Evolutionary conservation across 2,113 vertebrate species (phyloP).

Genomic region (Trichechus manatus): DNA sequence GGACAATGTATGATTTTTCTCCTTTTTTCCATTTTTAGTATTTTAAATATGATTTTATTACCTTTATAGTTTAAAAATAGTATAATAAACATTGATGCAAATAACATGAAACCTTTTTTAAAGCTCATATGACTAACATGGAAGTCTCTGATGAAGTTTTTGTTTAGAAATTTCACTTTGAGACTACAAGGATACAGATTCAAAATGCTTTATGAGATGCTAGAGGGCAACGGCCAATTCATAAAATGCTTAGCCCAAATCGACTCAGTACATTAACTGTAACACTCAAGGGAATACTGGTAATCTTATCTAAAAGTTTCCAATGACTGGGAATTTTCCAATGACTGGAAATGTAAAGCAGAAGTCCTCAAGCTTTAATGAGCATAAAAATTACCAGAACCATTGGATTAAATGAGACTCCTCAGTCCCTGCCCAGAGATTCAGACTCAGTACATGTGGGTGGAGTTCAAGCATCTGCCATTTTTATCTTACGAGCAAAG

Average conservation of each 20-base stretch:
- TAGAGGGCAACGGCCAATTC: not conserved
- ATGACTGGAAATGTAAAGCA: not conserved
- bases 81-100: not conserved
- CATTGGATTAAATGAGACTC: not conserved
- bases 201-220: not conserved
- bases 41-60: constrained; percentile 43
- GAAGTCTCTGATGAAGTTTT: not conserved
- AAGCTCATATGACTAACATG: not conserved
- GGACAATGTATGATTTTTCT: not conserved
- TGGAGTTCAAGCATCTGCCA: not conserved
- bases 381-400: not conserved
- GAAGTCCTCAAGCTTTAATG: not conserved
- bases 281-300: not conserved
- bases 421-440: not conserved
- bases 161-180: not conserved
- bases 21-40: constrained; percentile 21
- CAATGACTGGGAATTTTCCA: not conserved
- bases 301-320: not conserved
- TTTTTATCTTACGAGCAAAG: constrained; percentile 21
- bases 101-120: not conserved
- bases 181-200: not conserved
- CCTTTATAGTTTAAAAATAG: not conserved
- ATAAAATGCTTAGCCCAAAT: not conserved
- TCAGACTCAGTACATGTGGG: not conserved
- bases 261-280: not conserved